Evolutionary conservation across 2,888 invertebrate species (phyloP), one percentile per base, ranked within the genome.

Genomic region (Pherbina coryleti): DNA sequence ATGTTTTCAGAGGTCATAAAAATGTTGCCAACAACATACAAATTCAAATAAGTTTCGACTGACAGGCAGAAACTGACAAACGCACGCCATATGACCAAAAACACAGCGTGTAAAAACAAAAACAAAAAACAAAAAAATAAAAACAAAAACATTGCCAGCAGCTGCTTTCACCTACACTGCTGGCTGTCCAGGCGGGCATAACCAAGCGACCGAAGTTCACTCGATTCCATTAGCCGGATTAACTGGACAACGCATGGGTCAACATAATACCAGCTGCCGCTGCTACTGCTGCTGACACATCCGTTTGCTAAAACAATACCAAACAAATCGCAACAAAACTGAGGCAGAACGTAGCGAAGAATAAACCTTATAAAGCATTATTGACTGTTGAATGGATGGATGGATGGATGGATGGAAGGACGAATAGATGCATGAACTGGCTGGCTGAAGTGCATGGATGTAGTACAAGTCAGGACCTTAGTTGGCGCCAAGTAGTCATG

Each of bases 211-310:
- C 57, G 57, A 8, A 9, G 57, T 25, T 60, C 19, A 60, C 25
- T 60, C 57, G 25, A 60, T 60, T 60, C 28, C 57, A 60, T 60
- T 60, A 60, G 57, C 19, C 57, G 28, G 57, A 60, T 60, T 60
- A 60, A 60, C 57, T 25, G 57, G 25, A 22, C 25, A 60, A 60
- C 57, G 57, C 57, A 14, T 60, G 25, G 57, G 25, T 28, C 57
- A 28, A 19, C 57, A 22, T 60, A 60, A 60, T 22, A 9, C 57
- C 4, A 22, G 25, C 8, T 60, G 25, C 28, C 25, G 28, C 28
- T 28, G 44, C 14, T 44, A 7, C 57, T 3, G 25, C 55, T 22
- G n/a, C 53, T 19, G 53, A 4, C 19, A 60, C 28, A 22, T 28
- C 57, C 44, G 44, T 14, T 44, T 11, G 44, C 44, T 44, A 44